phyloP scores from a whole-genome alignment of 2,888 invertebrate genomes.

The Mimas tiliae region DNA sequence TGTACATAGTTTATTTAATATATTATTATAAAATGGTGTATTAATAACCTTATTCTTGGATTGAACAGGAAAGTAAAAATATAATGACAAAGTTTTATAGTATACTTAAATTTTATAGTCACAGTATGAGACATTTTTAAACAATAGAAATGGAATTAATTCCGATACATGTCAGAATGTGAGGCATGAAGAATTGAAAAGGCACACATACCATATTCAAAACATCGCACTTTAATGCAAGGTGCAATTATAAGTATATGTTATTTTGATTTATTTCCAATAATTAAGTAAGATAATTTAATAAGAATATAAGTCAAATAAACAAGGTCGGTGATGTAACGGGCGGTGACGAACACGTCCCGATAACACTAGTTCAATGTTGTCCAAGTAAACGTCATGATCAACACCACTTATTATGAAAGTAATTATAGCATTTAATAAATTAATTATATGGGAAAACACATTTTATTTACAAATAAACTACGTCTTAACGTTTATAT shows the following conservation, averaged over 20 bases:
- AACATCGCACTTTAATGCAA: too few species aligned
- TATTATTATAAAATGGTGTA: constrained; percentile 50
- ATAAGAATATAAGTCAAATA: constrained; percentile 67
- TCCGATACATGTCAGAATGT: too few species aligned
- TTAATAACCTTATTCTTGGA: constrained; percentile 20
- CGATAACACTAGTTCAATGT: constrained; percentile 66
- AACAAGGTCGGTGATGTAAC: constrained; percentile 82
- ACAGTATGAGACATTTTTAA: too few species aligned
- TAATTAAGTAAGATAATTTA: constrained; percentile 42
- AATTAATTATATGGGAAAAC: constrained; percentile 40
- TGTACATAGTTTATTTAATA: constrained; percentile 57
- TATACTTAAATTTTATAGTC: too few species aligned
- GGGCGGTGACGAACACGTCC: constrained; percentile 58
- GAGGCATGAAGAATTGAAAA: neutral
- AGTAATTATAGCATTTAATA: constrained; percentile 40
- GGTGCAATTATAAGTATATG: neutral
- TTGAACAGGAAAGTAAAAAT: neutral
- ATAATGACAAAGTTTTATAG: neutral
- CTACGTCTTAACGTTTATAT: constrained; percentile 30
- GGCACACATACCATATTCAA: neutral
- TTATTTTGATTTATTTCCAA: constrained; percentile 15
- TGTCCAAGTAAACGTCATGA: constrained; percentile 53
- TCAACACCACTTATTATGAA: constrained; percentile 40
- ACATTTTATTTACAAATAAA: constrained; percentile 43
- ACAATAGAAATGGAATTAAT: too few species aligned